Base-by-base conservation (phyloP, 1,140 invertebrate genomes). In the Penaeus japonicus region DNA sequence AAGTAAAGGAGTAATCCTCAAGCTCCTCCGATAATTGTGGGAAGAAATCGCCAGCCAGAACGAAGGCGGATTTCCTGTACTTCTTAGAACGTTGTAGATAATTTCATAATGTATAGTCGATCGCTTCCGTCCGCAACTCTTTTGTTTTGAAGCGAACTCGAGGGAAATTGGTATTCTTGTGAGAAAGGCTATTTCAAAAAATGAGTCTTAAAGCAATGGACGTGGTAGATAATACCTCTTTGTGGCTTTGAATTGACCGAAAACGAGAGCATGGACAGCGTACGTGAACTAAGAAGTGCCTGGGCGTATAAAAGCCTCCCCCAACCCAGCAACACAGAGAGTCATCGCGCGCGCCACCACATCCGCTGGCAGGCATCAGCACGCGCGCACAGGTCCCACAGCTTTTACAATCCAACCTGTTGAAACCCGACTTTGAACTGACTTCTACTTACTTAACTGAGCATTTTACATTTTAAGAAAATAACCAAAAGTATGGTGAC, bases 11-110 rank as follows among this genome's bases (percentile, higher is more conserved):
- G 83, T 32, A 39, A 84, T 75, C 83, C 83, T 84, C 83, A 70
- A 75, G 39, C 30, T 84, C 22, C 83, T 27, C 65, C 17, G 83
- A 75, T 54, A 84, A 84, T 84, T 84, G 83, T 84, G 83, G 65
- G 83, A 84, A 84, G 83, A 84, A 84, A 53, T 54, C 65, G 47
- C 18, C 39, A 27, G 47, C 35, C 83, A 84, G 83, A 84, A 84
- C 83, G 83, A 73, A 84, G 83, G 70, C 83, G 83, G 83, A 84
- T 84, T 53, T 84, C 83, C 83, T 84, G 83, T 75, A 84, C 53
- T 47, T 84, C 83, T 75, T 55, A 73, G 65, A 73, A 73, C 53
- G 47, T 54, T 75, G n/a, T 75, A 84, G 39, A 27, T 39, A 24
- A 65, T 73, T 75, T 84, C 65, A 30, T 75, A 73, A 75, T 75